Percentiles rank a stretch among this genome's conserved stretches.
phyloP scores from a whole-genome alignment of 2,888 invertebrate species.

The Tipula vernalis region DNA sequence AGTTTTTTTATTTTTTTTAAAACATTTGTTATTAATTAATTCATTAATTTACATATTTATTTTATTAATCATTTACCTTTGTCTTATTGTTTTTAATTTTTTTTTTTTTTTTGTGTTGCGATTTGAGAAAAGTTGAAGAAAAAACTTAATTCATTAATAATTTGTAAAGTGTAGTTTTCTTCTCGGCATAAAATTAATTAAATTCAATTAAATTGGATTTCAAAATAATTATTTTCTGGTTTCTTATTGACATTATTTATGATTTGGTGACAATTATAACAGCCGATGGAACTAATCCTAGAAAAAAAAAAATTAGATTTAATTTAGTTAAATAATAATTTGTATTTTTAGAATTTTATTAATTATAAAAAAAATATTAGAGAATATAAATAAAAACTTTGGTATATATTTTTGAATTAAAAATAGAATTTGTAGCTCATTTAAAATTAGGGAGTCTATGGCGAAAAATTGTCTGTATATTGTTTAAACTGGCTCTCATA shows the following conservation, averaged over 20 bases:
- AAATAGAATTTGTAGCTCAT: not conserved
- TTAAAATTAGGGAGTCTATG: not conserved
- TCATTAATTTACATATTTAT: not conserved
- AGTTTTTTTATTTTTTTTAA: not conserved
- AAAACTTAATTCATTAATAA: not conserved
- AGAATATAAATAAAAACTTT: not conserved
- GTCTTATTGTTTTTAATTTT: not conserved
- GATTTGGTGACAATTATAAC: slow-evolving; percentile 32
- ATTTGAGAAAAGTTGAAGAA: not conserved
- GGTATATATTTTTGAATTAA: not conserved
- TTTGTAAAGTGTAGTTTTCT: not conserved
- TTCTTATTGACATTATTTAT: not conserved
- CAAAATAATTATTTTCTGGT: not conserved
- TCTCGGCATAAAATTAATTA: not conserved
- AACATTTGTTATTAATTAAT: not conserved
- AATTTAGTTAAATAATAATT: not conserved
- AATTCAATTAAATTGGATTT: not conserved
- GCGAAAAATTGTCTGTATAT: too few relatives aligned
- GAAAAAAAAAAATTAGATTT: not conserved
- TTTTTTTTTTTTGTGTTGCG: not conserved
- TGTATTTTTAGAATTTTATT: not conserved
- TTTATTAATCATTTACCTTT: not conserved
- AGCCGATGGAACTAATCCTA: slow-evolving; percentile 70
- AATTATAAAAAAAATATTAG: not conserved
- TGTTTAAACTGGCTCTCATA: too few relatives aligned